Evolutionary conservation across 2,797 vertebrate species (phyloP), one percentile per base, ranked within the genome.

Genomic region (Arremon brunneinucha): DNA sequence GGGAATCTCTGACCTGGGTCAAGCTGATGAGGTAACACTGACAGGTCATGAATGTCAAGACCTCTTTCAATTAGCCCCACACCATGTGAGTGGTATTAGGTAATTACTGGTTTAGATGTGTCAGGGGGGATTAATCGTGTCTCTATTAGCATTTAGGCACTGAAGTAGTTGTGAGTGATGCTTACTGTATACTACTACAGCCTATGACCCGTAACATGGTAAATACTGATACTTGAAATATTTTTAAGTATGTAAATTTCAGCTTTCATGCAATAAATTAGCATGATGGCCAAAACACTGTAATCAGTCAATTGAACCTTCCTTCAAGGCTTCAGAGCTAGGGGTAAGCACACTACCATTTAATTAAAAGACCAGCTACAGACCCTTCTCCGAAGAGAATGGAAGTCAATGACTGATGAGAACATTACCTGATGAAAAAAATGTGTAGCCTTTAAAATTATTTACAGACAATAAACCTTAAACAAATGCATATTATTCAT

Each of bases 1-100:
- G 39, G 78, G 49, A 78, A 70, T 87, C 83, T 94, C 34, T 95
- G 94, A 94, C 96, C 95, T 23, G 5, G 94, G 95, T 95, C 96
- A 91, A 39, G 53, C 34, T 57, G 57, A 83, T 0, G 0, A 72
- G 20, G 55, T 14, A 91, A 89, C 93, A 79, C 50, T 37, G 24
- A 43, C 6, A 75, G 89, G 74, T 89, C 68, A 27, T 3, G 14
- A 50, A 79, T 83, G 91, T 92, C 91, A 69, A 83, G 89, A 81
- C 83, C 52, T 93, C 65, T 57, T 87, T 84, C 85, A 83, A 86
- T 96, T 95, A 96, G 91, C 74, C 86, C 41, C 24, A 87, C 30
- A 74, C 77, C 84, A 52, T 60, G n/a, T 69, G 89, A 89, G 41
- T 44, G 14, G 60, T 53, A 34, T 93, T 93, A 86, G n/a, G n/a